Evolutionary conservation across 2,888 invertebrate species (phyloP).

Genomic region (Gandaritis pyraliata): DNA sequence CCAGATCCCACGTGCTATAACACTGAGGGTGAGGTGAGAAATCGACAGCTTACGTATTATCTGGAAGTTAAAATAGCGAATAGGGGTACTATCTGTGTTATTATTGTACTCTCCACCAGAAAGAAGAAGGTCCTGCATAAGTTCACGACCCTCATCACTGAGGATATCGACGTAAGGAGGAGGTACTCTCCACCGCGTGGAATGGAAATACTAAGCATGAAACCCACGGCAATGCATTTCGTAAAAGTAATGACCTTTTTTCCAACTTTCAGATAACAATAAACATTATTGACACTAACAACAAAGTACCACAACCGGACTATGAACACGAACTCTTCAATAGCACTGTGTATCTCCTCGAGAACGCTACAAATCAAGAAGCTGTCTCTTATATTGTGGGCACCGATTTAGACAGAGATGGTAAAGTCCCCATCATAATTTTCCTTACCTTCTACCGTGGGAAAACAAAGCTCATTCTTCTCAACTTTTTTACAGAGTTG

Average conservation of each 20-base stretch:
- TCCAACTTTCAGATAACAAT: slow-evolving; percentile 78
- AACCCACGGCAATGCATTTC: too few species aligned
- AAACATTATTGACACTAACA: slow-evolving; percentile 85
- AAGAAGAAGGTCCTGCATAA: too few species aligned
- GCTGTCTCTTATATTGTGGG: slow-evolving; percentile 69
- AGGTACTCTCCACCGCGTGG: too few species aligned
- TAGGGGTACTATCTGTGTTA: too few species aligned
- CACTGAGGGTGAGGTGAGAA: slow-evolving; percentile 70
- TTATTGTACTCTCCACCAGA: too few species aligned
- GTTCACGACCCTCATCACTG: too few species aligned
- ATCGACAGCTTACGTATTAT: neutral
- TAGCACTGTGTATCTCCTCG: slow-evolving; percentile 68
- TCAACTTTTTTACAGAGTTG: slow-evolving; percentile 55
- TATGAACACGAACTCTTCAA: slow-evolving; percentile 53
- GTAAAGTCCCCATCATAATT: slow-evolving; percentile 38
- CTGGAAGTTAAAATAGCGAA: too few species aligned
- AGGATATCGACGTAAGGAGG: too few species aligned
- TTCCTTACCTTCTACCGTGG: neutral
- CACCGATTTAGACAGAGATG: slow-evolving; percentile 83
- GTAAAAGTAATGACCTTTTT: neutral
- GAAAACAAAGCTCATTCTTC: neutral
- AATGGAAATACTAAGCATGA: too few species aligned
- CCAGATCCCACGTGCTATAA: slow-evolving; percentile 59
- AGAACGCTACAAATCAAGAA: slow-evolving; percentile 74
- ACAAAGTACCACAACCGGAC: slow-evolving; percentile 78